These are phyloP conservation scores for Platysteira castanea DNA, from an alignment of 2,113 vertebrate species.

Conservation along the genomic window DNA sequence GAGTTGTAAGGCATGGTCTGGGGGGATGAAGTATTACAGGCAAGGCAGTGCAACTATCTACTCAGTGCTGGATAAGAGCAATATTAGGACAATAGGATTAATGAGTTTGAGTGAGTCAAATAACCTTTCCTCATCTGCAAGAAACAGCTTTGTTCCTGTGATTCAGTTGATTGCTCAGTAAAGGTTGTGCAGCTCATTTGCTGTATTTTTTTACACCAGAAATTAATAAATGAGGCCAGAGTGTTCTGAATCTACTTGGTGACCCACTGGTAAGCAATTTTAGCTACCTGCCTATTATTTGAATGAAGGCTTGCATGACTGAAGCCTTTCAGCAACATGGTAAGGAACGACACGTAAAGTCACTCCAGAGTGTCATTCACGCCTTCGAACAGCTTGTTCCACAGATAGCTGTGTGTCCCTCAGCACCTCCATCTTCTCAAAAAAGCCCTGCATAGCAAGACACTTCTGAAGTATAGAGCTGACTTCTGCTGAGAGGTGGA, in stretches of 20 bases:
- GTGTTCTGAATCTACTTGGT: background rate
- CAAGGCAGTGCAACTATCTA: background rate
- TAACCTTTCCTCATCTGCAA: slow-evolving; percentile 26
- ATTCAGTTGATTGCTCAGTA: slow-evolving; percentile 29
- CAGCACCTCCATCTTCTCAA: background rate
- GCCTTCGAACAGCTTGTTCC: background rate
- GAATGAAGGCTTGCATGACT: background rate
- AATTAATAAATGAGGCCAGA: slow-evolving; percentile 13
- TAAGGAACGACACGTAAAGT: background rate
- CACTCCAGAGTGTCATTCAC: background rate
- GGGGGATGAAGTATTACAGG: background rate
- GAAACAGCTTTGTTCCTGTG: slow-evolving; percentile 16
- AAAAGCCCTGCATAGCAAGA: background rate
- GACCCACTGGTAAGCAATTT: background rate
- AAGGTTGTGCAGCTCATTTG: slow-evolving; percentile 4
- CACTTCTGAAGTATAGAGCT: background rate
- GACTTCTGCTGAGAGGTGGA: background rate
- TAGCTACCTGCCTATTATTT: background rate
- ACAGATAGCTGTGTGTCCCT: background rate
- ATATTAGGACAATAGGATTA: background rate
- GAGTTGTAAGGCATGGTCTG: background rate
- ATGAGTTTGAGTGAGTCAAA: slow-evolving; percentile 37
- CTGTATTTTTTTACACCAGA: slow-evolving; percentile 3
- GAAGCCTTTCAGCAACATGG: background rate
- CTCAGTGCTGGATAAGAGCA: background rate